These are phyloP conservation scores for Beris chalybata DNA, from an alignment of 2,888 invertebrate genomes.

Conservation along the genomic window DNA sequence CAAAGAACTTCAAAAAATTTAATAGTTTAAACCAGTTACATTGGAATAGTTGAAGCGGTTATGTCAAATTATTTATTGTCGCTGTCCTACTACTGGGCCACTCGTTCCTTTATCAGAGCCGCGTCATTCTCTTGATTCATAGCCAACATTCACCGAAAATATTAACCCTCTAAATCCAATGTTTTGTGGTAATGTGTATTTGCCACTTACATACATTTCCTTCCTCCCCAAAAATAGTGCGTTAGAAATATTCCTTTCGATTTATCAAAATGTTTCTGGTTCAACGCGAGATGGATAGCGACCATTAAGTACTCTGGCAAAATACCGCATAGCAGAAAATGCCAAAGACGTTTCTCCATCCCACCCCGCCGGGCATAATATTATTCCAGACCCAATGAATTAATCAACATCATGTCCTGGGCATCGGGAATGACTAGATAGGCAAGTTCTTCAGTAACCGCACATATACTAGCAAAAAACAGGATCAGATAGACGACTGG, in stretches of 20 bases:
- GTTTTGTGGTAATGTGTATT: constrained; percentile 12
- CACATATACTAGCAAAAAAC: no score
- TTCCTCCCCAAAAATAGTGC: constrained; percentile 11
- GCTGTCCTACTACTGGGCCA: no score
- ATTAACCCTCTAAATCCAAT: constrained; percentile 19
- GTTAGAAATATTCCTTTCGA: constrained; percentile 31
- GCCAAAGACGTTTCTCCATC: constrained; percentile 9
- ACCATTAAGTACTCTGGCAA: constrained; percentile 24
- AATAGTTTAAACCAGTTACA: no score
- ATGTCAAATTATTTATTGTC: no score
- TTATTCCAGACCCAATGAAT: constrained; percentile 24
- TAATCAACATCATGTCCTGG: constrained; percentile 30
- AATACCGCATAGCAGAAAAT: constrained; percentile 1
- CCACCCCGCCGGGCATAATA: constrained; percentile 18
- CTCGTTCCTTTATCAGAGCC: neutral
- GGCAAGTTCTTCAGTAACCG: no score
- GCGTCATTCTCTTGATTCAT: constrained; percentile 25
- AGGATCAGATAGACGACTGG: no score
- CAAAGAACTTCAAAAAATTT: no score
- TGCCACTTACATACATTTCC: constrained; percentile 18
- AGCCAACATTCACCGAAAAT: constrained; percentile 20
- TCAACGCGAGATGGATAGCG: constrained; percentile 32
- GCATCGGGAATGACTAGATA: neutral
- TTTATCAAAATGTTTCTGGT: constrained; percentile 32
- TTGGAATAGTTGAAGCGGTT: no score